Base-by-base conservation (phyloP, 2,113 vertebrate species). In the Ceuthmochares aereus region DNA sequence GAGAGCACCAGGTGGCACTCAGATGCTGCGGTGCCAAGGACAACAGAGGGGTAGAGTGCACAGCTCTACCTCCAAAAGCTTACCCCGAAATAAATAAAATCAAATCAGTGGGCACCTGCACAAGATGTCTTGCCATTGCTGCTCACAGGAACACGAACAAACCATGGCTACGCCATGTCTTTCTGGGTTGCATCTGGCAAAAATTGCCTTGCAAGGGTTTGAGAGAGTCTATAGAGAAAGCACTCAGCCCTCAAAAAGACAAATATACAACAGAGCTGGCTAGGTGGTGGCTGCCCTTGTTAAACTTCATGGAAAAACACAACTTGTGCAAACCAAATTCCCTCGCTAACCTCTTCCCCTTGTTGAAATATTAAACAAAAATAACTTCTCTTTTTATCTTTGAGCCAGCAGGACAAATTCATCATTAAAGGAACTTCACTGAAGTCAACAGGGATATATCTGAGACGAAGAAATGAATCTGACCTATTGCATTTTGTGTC, bases 321-420 rank as follows among this genome's bases (percentile, higher is more conserved):
- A 84, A 95, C 86, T 97, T 97, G 87, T 96, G 42, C 74, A 90
- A 94, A 97, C 89, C 6, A 0, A 96, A 96, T 97, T 96, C 95
- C 96, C 95, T 95, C 9, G 8, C 95, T 97, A 97, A 97, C 96
- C 95, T 97, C 93, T 97, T 97, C 96, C 93, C 95, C 96, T 96
- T 96, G 93, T 95, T 97, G 96, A 97, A 97, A 97, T 97, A 96
- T 97, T 97, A 97, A 97, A 97, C 96, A 97, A 97, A 97, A 97
- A 97, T 96, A 96, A 89, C 93, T 92, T 90, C 75, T 94, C 93
- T 95, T 97, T 97, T 97, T 97, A 96, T 95, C 93, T 97, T 78
- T 87, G 95, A 97, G 95, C 95, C 96, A 97, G 89, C 52, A 1
- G 93, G 93, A 94, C 91, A 95, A 92, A 97, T 95, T 91, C 84